Conservation (phyloP, 2,888 invertebrate genomes). For the Abscondita cerata region DNA sequence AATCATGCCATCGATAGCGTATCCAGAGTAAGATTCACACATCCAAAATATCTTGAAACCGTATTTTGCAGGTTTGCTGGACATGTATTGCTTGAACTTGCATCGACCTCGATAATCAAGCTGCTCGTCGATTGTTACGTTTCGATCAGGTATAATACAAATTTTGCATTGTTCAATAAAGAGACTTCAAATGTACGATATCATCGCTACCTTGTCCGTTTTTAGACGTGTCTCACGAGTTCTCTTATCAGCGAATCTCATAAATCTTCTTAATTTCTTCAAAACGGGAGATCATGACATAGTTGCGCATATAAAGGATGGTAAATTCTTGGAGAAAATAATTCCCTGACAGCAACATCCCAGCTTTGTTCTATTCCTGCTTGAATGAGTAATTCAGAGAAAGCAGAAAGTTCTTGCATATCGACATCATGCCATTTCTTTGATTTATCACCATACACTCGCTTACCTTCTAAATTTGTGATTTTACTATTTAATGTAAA, state of each 20-base stretch:
- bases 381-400: background rate
- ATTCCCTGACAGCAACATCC: background rate
- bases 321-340: background rate
- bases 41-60: constrained; percentile 2
- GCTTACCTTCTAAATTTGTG: background rate
- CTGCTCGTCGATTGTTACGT: background rate
- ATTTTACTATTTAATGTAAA: background rate
- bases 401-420: background rate
- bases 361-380: too few relatives aligned
- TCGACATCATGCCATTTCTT: background rate
- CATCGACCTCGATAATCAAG: background rate
- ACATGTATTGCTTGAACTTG: too few relatives aligned
- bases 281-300: too few relatives aligned
- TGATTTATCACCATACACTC: background rate
- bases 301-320: background rate
- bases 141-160: too few relatives aligned
- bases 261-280: too few relatives aligned
- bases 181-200: too few relatives aligned
- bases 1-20: background rate
- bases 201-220: background rate
- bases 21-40: background rate
- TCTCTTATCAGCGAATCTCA: too few relatives aligned
- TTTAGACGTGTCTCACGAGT: background rate
- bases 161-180: constrained; percentile 2
- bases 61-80: background rate